These are phyloP conservation scores for Centropus unirufus DNA, from an alignment of 2,113 vertebrate genomes.

Conservation along the genomic window DNA sequence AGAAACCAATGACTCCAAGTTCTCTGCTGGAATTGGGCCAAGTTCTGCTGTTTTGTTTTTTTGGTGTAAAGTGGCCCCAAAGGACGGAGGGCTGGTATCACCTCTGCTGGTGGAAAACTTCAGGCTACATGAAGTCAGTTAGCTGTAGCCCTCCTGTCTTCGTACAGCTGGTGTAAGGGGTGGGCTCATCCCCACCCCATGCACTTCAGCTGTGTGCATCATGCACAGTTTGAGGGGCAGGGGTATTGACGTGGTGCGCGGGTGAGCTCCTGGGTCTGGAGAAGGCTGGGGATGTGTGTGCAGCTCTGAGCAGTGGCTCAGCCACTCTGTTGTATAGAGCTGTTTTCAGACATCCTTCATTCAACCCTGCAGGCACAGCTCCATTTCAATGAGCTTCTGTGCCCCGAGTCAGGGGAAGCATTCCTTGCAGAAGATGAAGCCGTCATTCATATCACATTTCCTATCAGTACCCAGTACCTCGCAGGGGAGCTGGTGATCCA, in stretches of 20 bases:
- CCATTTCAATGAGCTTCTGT: not conserved
- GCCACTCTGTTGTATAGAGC: not conserved
- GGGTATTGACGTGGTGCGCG: not conserved
- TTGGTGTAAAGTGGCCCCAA: not conserved
- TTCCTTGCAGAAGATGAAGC: not conserved
- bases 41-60: not conserved
- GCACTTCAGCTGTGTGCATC: not conserved
- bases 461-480: not conserved
- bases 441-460: accelerated
- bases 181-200: not conserved
- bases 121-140: not conserved
- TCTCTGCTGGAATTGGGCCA: not conserved
- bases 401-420: accelerated
- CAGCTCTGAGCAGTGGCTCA: not conserved
- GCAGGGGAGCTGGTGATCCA: not conserved
- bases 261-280: not conserved
- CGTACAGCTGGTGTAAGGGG: not conserved
- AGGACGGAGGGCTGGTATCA: not conserved
- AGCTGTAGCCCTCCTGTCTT: not conserved
- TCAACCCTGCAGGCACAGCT: not conserved
- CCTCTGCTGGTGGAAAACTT: not conserved
- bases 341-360: not conserved
- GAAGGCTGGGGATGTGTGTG: not conserved
- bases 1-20: not conserved
- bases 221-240: not conserved